phyloP scores from a whole-genome alignment of 2,888 invertebrate species.

The Macropis europaea region DNA sequence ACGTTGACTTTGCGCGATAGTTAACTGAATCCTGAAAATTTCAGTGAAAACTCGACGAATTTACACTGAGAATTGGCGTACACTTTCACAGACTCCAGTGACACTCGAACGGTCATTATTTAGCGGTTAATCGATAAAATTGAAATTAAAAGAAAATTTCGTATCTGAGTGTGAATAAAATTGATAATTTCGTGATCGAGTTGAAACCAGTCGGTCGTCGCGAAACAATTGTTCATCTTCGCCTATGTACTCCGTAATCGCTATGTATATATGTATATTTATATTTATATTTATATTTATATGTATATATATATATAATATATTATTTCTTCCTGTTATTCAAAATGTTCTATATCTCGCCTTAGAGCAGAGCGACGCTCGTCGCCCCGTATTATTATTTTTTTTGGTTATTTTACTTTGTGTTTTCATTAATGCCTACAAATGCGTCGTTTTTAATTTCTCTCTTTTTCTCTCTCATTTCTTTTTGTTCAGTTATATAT shows the following conservation, averaged over 20 bases:
- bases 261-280: slow-evolving; percentile 21
- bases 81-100: too few relatives aligned
- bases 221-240: slow-evolving; percentile 18
- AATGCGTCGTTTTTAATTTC: slow-evolving; percentile 39
- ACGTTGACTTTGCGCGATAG: too few relatives aligned
- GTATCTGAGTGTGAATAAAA: too few relatives aligned
- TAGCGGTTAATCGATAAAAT: background rate
- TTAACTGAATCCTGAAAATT: too few relatives aligned
- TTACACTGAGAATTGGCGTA: too few relatives aligned
- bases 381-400: slow-evolving; percentile 37
- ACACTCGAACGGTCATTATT: too few relatives aligned
- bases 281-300: slow-evolving; percentile 20
- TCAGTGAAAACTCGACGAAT: too few relatives aligned
- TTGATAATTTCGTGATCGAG: slow-evolving; percentile 16
- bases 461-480: background rate
- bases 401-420: slow-evolving; percentile 25
- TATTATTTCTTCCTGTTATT: slow-evolving; percentile 18
- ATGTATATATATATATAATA: too few relatives aligned
- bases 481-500: slow-evolving; percentile 14
- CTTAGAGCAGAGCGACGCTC: slow-evolving; percentile 35
- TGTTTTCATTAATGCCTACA: slow-evolving; percentile 42
- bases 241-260: slow-evolving; percentile 38
- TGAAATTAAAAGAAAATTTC: background rate
- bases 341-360: slow-evolving; percentile 41
- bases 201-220: slow-evolving; percentile 8